These are phyloP conservation scores for Vanessa atalanta DNA, from an alignment of 1,140 invertebrate species.

Conservation along the genomic window DNA sequence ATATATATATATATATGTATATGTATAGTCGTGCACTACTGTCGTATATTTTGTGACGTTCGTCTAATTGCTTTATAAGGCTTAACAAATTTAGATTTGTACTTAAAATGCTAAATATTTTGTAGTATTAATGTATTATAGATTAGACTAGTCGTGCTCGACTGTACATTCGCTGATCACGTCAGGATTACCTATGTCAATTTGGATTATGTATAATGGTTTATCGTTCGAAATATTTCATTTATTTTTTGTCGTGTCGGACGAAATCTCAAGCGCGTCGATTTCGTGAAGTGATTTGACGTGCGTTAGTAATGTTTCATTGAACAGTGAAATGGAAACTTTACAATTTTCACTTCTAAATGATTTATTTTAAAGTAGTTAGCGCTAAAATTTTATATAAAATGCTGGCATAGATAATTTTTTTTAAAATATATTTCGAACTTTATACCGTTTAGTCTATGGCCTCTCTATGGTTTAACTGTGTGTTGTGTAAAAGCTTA, in stretches of 20 bases:
- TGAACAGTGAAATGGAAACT: too few relatives aligned
- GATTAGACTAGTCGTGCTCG: slow-evolving; percentile 49
- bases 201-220: slow-evolving; percentile 40
- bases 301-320: too few relatives aligned
- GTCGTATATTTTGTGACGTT: slow-evolving; percentile 58
- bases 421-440: slow-evolving; percentile 26
- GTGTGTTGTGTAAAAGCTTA: slow-evolving; percentile 42
- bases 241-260: neutral
- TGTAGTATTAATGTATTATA: slow-evolving; percentile 47
- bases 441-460: slow-evolving; percentile 12
- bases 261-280: neutral
- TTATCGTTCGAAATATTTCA: slow-evolving; percentile 31
- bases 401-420: neutral
- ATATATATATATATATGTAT: neutral
- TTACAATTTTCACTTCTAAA: neutral
- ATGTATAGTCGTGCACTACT: slow-evolving; percentile 58
- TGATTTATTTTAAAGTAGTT: neutral
- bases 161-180: slow-evolving; percentile 52
- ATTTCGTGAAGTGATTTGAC: neutral
- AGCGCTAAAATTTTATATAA: neutral
- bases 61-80: slow-evolving; percentile 62
- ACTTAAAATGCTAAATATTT: slow-evolving; percentile 51
- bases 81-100: slow-evolving; percentile 64
- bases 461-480: slow-evolving; percentile 7
- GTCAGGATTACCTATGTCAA: slow-evolving; percentile 47